Evolutionary conservation across 2,113 vertebrate species (phyloP), one percentile per base, ranked within the genome.

Genomic region (Sinocyclocheilus anshuiensis): DNA sequence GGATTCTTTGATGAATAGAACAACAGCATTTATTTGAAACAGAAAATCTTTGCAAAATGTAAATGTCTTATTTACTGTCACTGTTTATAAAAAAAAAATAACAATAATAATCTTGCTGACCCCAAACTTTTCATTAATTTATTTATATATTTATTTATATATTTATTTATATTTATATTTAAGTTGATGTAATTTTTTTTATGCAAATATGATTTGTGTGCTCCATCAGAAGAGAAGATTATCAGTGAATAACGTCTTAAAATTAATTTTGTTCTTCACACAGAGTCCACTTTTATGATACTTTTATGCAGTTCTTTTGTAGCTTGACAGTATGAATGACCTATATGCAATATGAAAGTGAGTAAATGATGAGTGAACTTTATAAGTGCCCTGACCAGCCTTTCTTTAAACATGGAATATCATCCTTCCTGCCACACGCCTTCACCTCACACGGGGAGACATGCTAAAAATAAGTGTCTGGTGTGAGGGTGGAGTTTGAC

Each of bases 401-500:
- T 77, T 65, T 53, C 63, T 80, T 67, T 48, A 81, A 65, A 67
- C 61, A 20, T 50, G 39, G 61, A 67, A 67, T 81, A 81, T 81
- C 79, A 33, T 33, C 29, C 29, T 33, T 33, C 2, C 29, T 33
- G 29, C 29, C 29, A 33, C 29, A 33, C 29, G 29, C 29, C 29
- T 33, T 33, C 3, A 89, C 83, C 72, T 87, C 78, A 61, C 59
- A 76, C 15, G n/a, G 36, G 63, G 78, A 48, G 50, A 42, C 39
- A 48, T 82, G 78, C 87, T 90, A 90, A 90, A 90, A 90, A 90
- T 90, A 90, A 88, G 4, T 36, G 82, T 87, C 79, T 83, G 83
- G 53, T 72, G 85, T 87, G 78, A 86, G 87, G 69, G 82, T 67
- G 83, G 78, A 88, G 85, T 36, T 82, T 39, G 39, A 87, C 36